phyloP scores from a whole-genome alignment of 1,140 invertebrate genomes.

The Plectrocnemia conspersa region DNA sequence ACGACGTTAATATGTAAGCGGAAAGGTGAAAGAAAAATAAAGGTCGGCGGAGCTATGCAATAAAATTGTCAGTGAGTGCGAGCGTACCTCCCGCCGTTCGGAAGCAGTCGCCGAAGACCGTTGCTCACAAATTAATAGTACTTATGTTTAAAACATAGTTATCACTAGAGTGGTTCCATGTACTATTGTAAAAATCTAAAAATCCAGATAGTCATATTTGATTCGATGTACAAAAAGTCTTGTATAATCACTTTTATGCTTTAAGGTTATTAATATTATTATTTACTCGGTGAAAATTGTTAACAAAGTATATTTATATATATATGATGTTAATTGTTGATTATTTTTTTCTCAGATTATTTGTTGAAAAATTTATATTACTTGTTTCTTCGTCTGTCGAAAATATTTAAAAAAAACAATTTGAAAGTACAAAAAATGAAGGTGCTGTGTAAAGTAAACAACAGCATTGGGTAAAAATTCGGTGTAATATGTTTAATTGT shows the following conservation, averaged over 20 bases:
- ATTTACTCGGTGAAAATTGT: slow-evolving; percentile 36
- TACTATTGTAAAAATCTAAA: slow-evolving; percentile 34
- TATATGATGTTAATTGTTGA: slow-evolving; percentile 36
- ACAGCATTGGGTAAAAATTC: slow-evolving; percentile 36
- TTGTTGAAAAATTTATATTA: slow-evolving; percentile 37
- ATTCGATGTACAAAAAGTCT: slow-evolving; percentile 37
- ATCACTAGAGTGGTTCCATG: slow-evolving; percentile 30
- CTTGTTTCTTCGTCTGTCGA: slow-evolving; percentile 34
- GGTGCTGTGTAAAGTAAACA: slow-evolving; percentile 36
- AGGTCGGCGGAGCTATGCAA: slow-evolving; percentile 26
- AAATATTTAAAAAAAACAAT: slow-evolving; percentile 37
- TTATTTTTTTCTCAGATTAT: slow-evolving; percentile 37
- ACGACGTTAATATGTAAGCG: slow-evolving; percentile 23
- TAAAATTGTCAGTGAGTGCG: slow-evolving; percentile 30
- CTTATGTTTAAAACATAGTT: slow-evolving; percentile 37
- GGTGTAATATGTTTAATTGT: slow-evolving; percentile 34
- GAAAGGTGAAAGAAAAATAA: slow-evolving; percentile 12
- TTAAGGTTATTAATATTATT: slow-evolving; percentile 35
- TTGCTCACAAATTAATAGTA: slow-evolving; percentile 34
- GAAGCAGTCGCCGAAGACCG: slow-evolving; percentile 16
- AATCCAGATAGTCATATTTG: slow-evolving; percentile 32
- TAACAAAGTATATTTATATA: slow-evolving; percentile 33
- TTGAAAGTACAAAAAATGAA: slow-evolving; percentile 36
- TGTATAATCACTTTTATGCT: slow-evolving; percentile 33
- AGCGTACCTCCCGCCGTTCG: slow-evolving; percentile 22